phyloP scores from a whole-genome alignment of 2,888 invertebrate species.

The Oasisia sp. region DNA sequence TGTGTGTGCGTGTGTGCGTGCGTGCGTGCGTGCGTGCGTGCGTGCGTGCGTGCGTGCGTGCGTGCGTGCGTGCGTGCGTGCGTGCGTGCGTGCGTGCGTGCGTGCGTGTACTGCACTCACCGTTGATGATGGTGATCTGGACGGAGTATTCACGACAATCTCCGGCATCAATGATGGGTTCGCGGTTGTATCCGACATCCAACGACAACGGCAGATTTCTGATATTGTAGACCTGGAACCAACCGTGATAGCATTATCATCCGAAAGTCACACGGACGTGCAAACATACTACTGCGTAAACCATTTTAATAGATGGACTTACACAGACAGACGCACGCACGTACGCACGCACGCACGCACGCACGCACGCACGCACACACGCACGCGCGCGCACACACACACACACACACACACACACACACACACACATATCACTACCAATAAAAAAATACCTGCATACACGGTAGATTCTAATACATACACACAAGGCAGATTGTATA shows the following conservation, averaged over 20 bases:
- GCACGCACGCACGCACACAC: background rate
- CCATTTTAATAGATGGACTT: too few species aligned
- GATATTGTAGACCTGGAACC: background rate
- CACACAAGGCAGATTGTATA: background rate
- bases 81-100: background rate
- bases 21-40: too few species aligned
- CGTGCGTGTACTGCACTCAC: background rate
- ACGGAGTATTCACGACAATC: background rate
- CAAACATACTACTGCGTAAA: too few species aligned
- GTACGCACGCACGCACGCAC: background rate
- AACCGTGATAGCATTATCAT: background rate
- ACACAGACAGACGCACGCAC: background rate
- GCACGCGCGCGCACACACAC: background rate
- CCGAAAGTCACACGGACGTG: background rate
- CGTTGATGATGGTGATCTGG: slow-evolving; percentile 18
- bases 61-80: too few species aligned
- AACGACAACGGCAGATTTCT: background rate
- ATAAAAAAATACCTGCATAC: too few species aligned
- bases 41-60: too few species aligned
- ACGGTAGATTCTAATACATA: too few species aligned
- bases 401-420: too few species aligned
- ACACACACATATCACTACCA: too few species aligned
- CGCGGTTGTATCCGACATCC: background rate
- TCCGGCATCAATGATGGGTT: background rate
- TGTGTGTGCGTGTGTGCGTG: too few species aligned